phyloP scores from a whole-genome alignment of 2,888 invertebrate species.

The Erebia epiphron region DNA sequence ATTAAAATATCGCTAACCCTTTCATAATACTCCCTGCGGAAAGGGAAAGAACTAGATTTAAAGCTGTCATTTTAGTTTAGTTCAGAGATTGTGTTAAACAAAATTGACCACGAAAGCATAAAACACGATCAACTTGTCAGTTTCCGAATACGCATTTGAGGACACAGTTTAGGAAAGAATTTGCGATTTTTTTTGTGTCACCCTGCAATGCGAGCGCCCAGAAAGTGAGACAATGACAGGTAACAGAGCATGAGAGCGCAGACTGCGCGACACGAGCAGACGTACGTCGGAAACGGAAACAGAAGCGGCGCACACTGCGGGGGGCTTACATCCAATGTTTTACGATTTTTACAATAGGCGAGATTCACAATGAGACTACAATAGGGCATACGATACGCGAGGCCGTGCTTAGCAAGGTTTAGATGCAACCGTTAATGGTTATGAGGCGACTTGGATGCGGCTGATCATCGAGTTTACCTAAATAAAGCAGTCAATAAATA shows the following conservation, averaged over 20 bases:
- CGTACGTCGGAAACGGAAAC: constrained; percentile 13
- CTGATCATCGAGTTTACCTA: constrained; percentile 71
- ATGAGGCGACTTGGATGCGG: constrained; percentile 64
- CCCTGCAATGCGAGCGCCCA: constrained; percentile 55
- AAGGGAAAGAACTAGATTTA: too few relatives aligned
- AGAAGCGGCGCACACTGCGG: constrained; percentile 48
- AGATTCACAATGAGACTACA: constrained; percentile 81
- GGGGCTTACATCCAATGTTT: constrained; percentile 76
- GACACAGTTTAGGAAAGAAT: constrained; percentile 62
- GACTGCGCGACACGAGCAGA: too few relatives aligned
- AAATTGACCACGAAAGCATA: constrained; percentile 45
- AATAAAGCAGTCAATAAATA: constrained; percentile 84
- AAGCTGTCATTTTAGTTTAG: too few relatives aligned
- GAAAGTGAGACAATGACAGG: constrained; percentile 26
- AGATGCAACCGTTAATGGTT: constrained; percentile 72
- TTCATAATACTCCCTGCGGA: too few relatives aligned
- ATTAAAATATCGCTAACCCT: too few relatives aligned
- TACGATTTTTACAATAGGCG: constrained; percentile 71
- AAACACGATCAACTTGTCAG: constrained; percentile 52
- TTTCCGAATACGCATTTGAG: constrained; percentile 45
- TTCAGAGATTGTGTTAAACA: too few relatives aligned
- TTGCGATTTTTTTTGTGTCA: constrained; percentile 74
- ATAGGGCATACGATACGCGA: constrained; percentile 66
- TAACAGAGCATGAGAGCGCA: neutral
- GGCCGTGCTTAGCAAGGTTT: constrained; percentile 79